Evolutionary conservation across 2,797 vertebrate genomes (phyloP).

Genomic region (Poecilia wingei): DNA sequence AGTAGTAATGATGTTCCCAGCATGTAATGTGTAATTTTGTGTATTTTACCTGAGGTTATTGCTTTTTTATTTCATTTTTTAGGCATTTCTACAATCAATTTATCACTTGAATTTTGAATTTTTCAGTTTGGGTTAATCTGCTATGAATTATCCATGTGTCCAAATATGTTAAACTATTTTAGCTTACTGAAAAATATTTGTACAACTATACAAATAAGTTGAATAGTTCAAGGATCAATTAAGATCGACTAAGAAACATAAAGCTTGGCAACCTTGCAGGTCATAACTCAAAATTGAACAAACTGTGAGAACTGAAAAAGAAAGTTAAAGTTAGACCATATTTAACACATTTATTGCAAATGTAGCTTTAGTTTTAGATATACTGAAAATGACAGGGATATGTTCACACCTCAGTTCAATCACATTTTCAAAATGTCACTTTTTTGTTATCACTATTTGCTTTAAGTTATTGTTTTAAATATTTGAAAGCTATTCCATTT

Average conservation of each 20-base stretch:
- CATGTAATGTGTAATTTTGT: background rate
- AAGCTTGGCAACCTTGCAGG: background rate
- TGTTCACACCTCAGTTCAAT: background rate
- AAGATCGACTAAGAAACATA: background rate
- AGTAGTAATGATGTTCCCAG: background rate
- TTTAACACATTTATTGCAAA: background rate
- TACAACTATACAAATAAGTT: background rate
- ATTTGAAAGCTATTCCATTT: background rate
- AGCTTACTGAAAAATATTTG: no score
- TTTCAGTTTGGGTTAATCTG: background rate
- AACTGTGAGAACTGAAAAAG: background rate
- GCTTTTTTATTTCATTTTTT: background rate
- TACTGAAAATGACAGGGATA: background rate
- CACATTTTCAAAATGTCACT: background rate
- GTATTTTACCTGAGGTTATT: background rate
- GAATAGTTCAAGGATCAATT: background rate
- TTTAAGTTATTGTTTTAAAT: background rate
- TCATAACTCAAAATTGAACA: background rate
- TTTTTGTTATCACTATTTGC: background rate
- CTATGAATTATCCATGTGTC: background rate
- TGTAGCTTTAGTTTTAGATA: background rate
- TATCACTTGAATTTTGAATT: background rate
- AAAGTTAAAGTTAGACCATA: background rate
- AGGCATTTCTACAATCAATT: background rate
- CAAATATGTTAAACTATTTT: background rate